phyloP scores from a whole-genome alignment of 2,888 invertebrate genomes.

The Torymus aiolomorphi region DNA sequence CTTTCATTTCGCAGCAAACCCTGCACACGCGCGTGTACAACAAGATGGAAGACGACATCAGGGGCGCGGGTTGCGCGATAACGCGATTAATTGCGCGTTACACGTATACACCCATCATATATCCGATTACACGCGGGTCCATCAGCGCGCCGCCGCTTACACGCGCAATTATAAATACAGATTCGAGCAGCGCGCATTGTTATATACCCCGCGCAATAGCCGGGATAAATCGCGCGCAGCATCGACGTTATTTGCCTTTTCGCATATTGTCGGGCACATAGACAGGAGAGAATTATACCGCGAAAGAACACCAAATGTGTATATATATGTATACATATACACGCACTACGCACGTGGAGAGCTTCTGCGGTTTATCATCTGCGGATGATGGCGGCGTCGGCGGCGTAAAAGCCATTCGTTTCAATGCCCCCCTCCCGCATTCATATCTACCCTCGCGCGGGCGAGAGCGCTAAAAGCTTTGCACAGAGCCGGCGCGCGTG shows the following conservation, averaged over 20 bases:
- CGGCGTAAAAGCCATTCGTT: slow-evolving; percentile 68
- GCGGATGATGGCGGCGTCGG: slow-evolving; percentile 67
- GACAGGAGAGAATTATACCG: too few species aligned
- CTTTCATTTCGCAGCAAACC: too few species aligned
- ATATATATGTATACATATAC: too few species aligned
- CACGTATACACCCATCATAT: slow-evolving; percentile 36
- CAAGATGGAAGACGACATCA: too few species aligned
- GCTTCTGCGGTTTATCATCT: slow-evolving; percentile 65
- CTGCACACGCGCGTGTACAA: too few species aligned
- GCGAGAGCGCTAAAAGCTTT: slow-evolving; percentile 19
- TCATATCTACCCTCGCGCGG: slow-evolving; percentile 17
- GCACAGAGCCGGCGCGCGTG: background rate
- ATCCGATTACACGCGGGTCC: background rate
- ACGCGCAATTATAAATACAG: slow-evolving; percentile 39
- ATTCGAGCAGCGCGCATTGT: too few species aligned
- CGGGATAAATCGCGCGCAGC: too few species aligned
- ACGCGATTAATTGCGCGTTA: slow-evolving; percentile 51
- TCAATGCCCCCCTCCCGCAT: slow-evolving; percentile 60
- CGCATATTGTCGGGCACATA: too few species aligned
- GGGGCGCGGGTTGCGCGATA: slow-evolving; percentile 13
- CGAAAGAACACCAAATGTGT: too few species aligned
- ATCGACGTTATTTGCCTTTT: too few species aligned
- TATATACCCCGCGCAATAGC: too few species aligned
- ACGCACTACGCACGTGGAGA: too few species aligned
- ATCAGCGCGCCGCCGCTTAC: background rate